Evolutionary conservation across 2,888 invertebrate species (phyloP).

Genomic region (Dermolepida albohirtum): DNA sequence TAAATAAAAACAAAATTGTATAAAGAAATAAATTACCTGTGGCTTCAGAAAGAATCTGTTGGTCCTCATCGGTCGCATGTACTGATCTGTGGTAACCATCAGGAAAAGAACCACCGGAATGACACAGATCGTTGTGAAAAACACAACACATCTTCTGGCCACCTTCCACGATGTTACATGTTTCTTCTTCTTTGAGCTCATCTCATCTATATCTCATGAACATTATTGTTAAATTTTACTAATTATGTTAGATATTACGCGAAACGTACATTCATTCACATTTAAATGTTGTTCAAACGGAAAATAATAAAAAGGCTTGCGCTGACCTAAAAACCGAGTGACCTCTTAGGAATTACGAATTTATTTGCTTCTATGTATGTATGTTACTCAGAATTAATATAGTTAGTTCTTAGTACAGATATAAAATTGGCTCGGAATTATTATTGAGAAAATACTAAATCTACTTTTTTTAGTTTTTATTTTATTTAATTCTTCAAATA

Average conservation of each 20-base stretch:
- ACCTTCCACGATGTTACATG: slow-evolving; percentile 60
- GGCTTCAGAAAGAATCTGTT: slow-evolving; percentile 64
- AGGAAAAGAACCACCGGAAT: slow-evolving; percentile 72
- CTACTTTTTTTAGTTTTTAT: background rate
- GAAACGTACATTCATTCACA: background rate
- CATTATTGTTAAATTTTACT: slow-evolving; percentile 3
- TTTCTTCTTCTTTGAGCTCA: slow-evolving; percentile 59
- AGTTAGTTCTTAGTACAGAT: slow-evolving; percentile 41
- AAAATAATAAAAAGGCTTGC: no score
- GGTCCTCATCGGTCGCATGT: slow-evolving; percentile 66
- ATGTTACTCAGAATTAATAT: slow-evolving; percentile 40
- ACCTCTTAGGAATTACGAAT: no score
- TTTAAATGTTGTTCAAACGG: background rate
- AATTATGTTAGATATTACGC: background rate
- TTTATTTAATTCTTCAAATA: background rate
- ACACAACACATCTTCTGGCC: slow-evolving; percentile 70
- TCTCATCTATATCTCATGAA: slow-evolving; percentile 48
- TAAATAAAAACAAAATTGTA: no score
- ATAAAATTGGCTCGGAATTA: slow-evolving; percentile 40
- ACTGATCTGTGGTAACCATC: slow-evolving; percentile 72
- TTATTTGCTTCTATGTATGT: background rate
- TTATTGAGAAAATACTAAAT: background rate
- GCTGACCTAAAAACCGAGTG: no score
- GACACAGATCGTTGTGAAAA: slow-evolving; percentile 72
- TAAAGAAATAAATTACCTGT: slow-evolving; percentile 64